Evolutionary conservation across 2,888 invertebrate species (phyloP), one percentile per base, ranked within the genome.

Genomic region (Melanchra persicariae): DNA sequence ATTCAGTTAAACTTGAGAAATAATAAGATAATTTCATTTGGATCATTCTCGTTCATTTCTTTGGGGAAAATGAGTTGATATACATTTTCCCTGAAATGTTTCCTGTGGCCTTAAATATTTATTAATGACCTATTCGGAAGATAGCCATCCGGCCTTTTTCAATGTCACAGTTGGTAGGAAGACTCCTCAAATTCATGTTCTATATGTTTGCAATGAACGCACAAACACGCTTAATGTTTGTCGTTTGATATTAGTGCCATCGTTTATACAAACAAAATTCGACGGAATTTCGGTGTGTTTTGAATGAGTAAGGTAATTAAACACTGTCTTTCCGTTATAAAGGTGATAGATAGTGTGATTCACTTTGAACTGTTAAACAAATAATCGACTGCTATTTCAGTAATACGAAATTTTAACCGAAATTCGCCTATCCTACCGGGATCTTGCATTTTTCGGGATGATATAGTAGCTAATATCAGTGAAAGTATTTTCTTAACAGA

Each of bases 51-150:
- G 19, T 57, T 57, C 34, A 47, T 37, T 47, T 63, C 34, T 63
- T n/a, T 24, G 24, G 8, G 59, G 69, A 76, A 72, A 76, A 70
- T 55, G 37, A 45, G 37, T 52, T 60, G 10, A 26, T 67, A 24
- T 34, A n/a, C 6, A 43, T 37, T 71, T 75, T 79, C 55, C 26
- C 17, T 47, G 10, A 66, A n/a, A 52, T 45, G 47, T 69, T 74
- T 81, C 68, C 70, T 70, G 40, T 68, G 22, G 22, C 77, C 70
- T 77, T 69, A 66, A 69, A 68, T 57, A 57, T 26, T 70, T 62
- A n/a, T 51, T 55, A 57, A 54, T 66, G 51, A 40, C 30, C 26
- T 65, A 43, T 47, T 34, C 43, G 47, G 67, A 63, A 49, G 40
- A 52, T 47, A 43, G 19, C 5, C 17, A 49, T 40, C 40, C 12